Evolutionary conservation across 2,797 vertebrate genomes (phyloP), one percentile per base, ranked within the genome.

Genomic region (Amblyraja radiata): DNA sequence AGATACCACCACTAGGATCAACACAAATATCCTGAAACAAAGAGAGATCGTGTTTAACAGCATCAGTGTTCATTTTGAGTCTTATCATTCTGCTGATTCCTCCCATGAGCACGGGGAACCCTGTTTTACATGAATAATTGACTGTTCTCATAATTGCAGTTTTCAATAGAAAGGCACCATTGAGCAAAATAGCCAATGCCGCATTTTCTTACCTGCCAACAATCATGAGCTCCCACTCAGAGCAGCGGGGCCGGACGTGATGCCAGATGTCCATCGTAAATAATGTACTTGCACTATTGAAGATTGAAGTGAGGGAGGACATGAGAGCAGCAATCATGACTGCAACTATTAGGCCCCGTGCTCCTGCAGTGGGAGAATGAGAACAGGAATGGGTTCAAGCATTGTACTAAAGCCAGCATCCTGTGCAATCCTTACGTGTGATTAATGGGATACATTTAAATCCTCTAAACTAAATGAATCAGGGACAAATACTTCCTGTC

Each of bases 181-280:
- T 68, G 14, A 32, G 65, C 14, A 88, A 18, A 88, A 68, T 88
- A 68, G 61, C 1, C n/a, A 81, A 81, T 80, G 14, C 23, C 32
- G 1, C 11, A 58, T 39, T 58, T 63, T 68, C 93, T 0, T 94
- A 98, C 98, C 99, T 98, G 95, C 99, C 98, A 39, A 99, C 98
- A 0, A 99, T 95, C 98, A 99, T 99, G 77, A 99, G 99, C 94
- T 99, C 99, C 97, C 97, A 98, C 95, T 99, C 99, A 0, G 97
- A 96, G 25, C 98, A 97, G 10, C 76, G 94, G 0, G 97, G 96
- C 68, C 98, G 96, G 93, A 98, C 94, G 90, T 95, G 96, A 68
- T 96, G 97, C 99, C 99, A 99, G 80, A 99, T 95, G 94, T 99
- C 99, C 97, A 99, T 98, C 95, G 99, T 99, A 96, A 99, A 99